Conservation (phyloP, 2,888 invertebrate species). For the Nomada ruficornis region DNA sequence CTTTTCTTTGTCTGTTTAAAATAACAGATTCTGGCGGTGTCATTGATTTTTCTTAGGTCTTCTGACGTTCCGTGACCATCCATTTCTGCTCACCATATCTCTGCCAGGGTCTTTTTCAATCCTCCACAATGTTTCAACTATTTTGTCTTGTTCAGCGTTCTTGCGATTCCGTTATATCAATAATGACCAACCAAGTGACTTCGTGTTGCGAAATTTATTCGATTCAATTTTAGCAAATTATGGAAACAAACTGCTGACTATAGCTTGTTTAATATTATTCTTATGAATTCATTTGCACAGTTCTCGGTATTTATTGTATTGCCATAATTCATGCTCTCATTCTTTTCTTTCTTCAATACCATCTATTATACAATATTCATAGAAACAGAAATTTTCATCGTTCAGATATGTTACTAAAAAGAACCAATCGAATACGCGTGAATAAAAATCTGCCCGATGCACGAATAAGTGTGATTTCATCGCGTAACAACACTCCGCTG, state of each 20-base stretch:
- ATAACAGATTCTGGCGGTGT: not conserved
- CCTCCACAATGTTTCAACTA: not conserved
- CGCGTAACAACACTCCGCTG: no score
- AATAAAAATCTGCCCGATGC: no score
- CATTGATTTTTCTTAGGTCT: not conserved
- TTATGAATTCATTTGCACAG: no score
- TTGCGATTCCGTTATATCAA: not conserved
- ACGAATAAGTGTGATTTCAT: no score
- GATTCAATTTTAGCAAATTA: no score
- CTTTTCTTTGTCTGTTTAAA: not conserved
- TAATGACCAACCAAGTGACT: not conserved
- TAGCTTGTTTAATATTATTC: no score
- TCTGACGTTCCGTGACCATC: not conserved
- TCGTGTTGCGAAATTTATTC: no score
- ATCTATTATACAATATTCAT: not conserved
- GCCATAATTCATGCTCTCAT: no score
- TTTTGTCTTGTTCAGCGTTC: not conserved
- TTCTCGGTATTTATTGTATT: no score
- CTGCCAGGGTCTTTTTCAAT: constrained; percentile 4
- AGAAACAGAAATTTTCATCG: not conserved
- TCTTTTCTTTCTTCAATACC: not conserved
- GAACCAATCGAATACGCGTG: no score
- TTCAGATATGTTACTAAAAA: not conserved
- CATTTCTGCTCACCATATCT: not conserved
- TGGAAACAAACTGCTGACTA: no score